Evolutionary conservation across 2,888 invertebrate species (phyloP), one percentile per base, ranked within the genome.

Genomic region (Oscheius sp.): DNA sequence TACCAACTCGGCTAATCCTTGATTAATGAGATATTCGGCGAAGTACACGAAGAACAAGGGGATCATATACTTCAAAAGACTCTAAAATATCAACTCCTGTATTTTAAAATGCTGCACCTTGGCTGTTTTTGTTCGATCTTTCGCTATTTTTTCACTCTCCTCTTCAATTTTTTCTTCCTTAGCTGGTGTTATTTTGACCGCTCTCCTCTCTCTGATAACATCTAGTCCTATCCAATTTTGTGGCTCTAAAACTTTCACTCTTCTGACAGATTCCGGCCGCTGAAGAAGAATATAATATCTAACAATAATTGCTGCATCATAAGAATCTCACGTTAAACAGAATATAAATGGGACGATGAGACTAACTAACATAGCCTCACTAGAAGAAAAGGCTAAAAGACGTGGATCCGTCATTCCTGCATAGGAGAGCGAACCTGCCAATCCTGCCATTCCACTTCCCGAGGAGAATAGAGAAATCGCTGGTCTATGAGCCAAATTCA

Each of bases 11-110:
- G 92, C 92, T 89, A 92, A 87, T 79, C 92, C 93, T 87, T 93
- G 93, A 87, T 93, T 93, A 75, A 93, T 93, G 82, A 92, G 92
- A 87, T 93, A 93, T 83, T 93, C 93, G 75, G 92, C 92, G 75
- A 92, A 89, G 85, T 93, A 93, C 1, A 93, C 93, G 57, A 91
- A 82, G 0, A 90, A 89, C 45, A 93, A 87, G 0, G 93, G 93
- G 57, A 93, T 82, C 91, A 93, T 92, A 83, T 90, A 93, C 80
- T 90, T 90, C 45, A 91, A 70, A 49, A 93, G 86, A 1, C 86
- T 86, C 87, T 82, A 56, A 17, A 73, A 44, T 30, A 9, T 9
- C 14, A 22, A 50, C 2, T 17, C 17, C 17, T 12, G 20, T 12
- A 22, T 49, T 17, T 22, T 17, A 20, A 17, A 45, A 20, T 6